These are phyloP conservation scores for Drosophila lutescens DNA, from an alignment of 2,888 invertebrate species.

Conservation along the genomic window DNA sequence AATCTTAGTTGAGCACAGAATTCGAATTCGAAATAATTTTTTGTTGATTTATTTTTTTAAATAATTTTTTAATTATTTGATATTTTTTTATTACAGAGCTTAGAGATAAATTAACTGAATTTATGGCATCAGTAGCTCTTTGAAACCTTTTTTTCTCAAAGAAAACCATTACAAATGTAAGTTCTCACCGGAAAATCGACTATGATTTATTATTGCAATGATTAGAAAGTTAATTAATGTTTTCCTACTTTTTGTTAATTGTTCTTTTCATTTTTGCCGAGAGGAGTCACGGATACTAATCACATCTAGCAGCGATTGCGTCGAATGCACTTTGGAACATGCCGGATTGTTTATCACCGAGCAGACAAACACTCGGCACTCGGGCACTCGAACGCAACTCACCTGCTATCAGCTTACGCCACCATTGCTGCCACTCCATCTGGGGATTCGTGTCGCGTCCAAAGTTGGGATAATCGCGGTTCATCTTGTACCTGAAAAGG, in stretches of 20 bases:
- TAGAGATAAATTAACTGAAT: too few relatives aligned
- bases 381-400: conserved; percentile 41
- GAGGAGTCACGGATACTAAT: conserved; percentile 16
- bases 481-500: conserved; percentile 85
- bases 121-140: too few relatives aligned
- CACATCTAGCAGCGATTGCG: conserved; percentile 36
- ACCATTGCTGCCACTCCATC: conserved; percentile 92
- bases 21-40: too few relatives aligned
- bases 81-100: too few relatives aligned
- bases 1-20: neutral
- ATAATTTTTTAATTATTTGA: neutral
- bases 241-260: neutral
- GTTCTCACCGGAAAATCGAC: too few relatives aligned
- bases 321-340: conserved; percentile 36
- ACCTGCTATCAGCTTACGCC: conserved; percentile 86
- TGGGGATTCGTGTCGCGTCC: conserved; percentile 87
- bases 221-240: too few relatives aligned
- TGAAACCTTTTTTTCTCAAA: too few relatives aligned
- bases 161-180: neutral
- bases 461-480: conserved; percentile 91
- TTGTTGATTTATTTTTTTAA: too few relatives aligned
- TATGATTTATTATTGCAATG: too few relatives aligned
- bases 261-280: neutral
- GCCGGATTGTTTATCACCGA: conserved; percentile 28
- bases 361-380: conserved; percentile 25